Evolutionary conservation across 2,113 vertebrate species (phyloP).

Genomic region (Mormoops blainvillei): DNA sequence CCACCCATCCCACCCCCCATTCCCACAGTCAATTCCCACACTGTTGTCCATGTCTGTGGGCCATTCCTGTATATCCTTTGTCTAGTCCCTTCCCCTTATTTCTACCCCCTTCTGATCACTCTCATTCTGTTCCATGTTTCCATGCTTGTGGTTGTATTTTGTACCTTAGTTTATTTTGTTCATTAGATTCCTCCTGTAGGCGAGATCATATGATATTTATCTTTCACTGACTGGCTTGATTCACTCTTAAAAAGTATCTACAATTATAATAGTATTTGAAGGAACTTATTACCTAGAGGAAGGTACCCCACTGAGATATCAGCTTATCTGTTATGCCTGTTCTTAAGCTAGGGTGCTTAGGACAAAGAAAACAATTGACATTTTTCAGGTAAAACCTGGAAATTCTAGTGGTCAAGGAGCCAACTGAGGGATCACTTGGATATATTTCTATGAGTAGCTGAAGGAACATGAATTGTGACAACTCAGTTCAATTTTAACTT

Average conservation of each 20-base stretch:
- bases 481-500: background rate
- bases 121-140: too few relatives aligned
- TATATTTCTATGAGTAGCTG: background rate
- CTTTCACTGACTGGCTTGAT: background rate
- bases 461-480: background rate
- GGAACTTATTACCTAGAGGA: background rate
- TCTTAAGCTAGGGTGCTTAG: background rate
- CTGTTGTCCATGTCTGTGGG: too few relatives aligned
- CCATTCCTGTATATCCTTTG: too few relatives aligned
- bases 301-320: background rate
- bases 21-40: too few relatives aligned
- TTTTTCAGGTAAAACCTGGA: background rate
- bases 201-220: too few relatives aligned
- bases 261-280: background rate
- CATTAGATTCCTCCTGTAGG: too few relatives aligned
- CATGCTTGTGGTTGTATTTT: too few relatives aligned
- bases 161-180: too few relatives aligned
- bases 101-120: too few relatives aligned
- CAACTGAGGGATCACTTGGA: background rate
- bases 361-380: background rate
- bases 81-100: too few relatives aligned
- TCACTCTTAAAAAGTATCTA: background rate
- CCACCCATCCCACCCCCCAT: too few relatives aligned
- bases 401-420: background rate
- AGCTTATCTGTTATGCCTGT: background rate